Evolutionary conservation across 2,797 vertebrate species (phyloP), one percentile per base, ranked within the genome.

Genomic region (Galaxias olidus): DNA sequence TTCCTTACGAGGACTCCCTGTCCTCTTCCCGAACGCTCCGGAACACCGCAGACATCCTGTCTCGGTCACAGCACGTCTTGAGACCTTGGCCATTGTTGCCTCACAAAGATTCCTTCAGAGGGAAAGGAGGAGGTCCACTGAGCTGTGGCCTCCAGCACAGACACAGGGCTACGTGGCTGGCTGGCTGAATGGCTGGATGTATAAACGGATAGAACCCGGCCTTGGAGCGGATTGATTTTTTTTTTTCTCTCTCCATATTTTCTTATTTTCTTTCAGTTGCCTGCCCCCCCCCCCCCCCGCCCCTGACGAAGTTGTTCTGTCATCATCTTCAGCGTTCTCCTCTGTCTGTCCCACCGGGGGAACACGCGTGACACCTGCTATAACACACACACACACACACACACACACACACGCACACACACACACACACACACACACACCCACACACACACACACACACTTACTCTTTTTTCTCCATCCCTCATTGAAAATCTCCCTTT

Each of bases 61-160:
- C 56, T 65, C 47, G 40, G 45, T 64, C 44, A 41, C 4, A 8
- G 19, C 1, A 42, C 40, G 17, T 17, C 14, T 52, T 50, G n/a
- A 50, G 68, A 40, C 40, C 12, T 62, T 43, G 59, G 62, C 71
- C 46, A 61, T 57, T 17, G 18, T 44, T 11, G 14, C 45, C 12
- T 62, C 42, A 63, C 61, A 57, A 69, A 72, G 52, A 9, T 41
- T 19, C 57, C 58, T 63, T 54, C 13, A 67, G 46, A 45, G 52
- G 50, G 44, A 14, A 62, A 63, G n/a, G n/a, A 64, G 52, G 48
- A 59, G 42, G 30, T 63, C 64, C n/a, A n/a, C n/a, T n/a, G n/a
- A n/a, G n/a, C n/a, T n/a, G n/a, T n/a, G n/a, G n/a, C n/a, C n/a
- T n/a, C n/a, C n/a, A n/a, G n/a, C n/a, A n/a, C n/a, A n/a, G n/a